phyloP scores from a whole-genome alignment of 2,113 vertebrate species.

The Xenopus laevis region DNA sequence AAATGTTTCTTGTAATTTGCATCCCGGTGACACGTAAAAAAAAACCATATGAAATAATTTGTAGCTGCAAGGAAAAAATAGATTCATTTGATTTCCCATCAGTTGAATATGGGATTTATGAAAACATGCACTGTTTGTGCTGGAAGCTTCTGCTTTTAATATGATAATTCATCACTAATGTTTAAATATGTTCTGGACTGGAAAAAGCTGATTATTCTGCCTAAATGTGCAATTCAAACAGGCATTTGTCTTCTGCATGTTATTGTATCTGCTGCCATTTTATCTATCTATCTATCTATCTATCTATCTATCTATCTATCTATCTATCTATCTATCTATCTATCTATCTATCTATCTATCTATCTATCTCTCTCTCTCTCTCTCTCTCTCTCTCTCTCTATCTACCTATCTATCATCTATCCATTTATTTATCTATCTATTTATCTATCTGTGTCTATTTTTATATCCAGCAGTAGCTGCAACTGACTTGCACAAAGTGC shows the following conservation, averaged over 20 bases:
- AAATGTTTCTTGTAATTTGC: constrained; percentile 56
- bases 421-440: background rate
- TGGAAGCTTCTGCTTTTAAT: background rate
- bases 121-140: background rate
- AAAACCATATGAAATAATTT: background rate
- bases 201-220: no score
- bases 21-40: constrained; percentile 37
- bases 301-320: constrained; percentile 4
- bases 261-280: no score
- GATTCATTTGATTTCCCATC: constrained; percentile 2
- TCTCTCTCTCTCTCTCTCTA: background rate
- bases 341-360: constrained; percentile 1
- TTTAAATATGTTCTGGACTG: no score
- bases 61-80: background rate
- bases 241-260: no score
- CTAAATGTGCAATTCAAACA: no score
- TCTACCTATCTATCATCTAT: background rate
- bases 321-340: constrained; percentile 4
- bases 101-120: background rate
- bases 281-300: background rate
- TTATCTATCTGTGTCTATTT: background rate
- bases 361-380: background rate
- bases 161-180: background rate
- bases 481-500: no score
- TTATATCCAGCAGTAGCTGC: background rate